Conservation (phyloP, 2,888 invertebrate species). For the Agrotis segetum region DNA sequence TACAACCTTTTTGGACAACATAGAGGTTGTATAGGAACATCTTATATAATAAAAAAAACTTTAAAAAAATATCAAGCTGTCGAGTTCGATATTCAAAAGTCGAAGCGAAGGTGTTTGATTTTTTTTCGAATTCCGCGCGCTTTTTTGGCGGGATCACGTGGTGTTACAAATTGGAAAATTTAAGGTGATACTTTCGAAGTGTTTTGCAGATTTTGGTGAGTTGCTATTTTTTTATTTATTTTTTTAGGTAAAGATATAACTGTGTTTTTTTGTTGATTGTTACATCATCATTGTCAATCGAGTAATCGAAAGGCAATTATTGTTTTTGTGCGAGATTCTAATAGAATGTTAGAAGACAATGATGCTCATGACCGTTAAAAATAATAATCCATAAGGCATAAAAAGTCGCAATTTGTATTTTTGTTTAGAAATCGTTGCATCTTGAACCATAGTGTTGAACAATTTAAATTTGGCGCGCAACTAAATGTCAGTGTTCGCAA, state of each 20-base stretch:
- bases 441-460: not conserved
- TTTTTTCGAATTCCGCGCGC: conserved; percentile 76
- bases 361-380: not conserved
- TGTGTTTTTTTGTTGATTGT: conserved; percentile 13
- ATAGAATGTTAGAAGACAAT: conserved; percentile 10
- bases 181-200: conserved; percentile 67
- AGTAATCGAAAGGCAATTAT: conserved; percentile 30
- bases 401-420: not conserved
- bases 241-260: not conserved
- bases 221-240: conserved; percentile 36
- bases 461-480: not conserved
- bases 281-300: conserved; percentile 24
- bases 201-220: conserved; percentile 72
- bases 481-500: not conserved
- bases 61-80: conserved; percentile 45
- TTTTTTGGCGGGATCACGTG: conserved; percentile 74
- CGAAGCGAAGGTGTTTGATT: conserved; percentile 69
- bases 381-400: not conserved
- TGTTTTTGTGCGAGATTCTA: conserved; percentile 28
- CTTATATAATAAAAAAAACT: conserved; percentile 49
- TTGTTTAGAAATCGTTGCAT: not conserved
- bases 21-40: conserved; percentile 84
- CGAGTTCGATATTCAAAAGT: conserved; percentile 72
- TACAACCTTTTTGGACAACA: conserved; percentile 82
- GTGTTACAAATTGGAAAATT: conserved; percentile 73